Conservation (phyloP, 2,797 vertebrate species). For the Anas flavirostris region DNA sequence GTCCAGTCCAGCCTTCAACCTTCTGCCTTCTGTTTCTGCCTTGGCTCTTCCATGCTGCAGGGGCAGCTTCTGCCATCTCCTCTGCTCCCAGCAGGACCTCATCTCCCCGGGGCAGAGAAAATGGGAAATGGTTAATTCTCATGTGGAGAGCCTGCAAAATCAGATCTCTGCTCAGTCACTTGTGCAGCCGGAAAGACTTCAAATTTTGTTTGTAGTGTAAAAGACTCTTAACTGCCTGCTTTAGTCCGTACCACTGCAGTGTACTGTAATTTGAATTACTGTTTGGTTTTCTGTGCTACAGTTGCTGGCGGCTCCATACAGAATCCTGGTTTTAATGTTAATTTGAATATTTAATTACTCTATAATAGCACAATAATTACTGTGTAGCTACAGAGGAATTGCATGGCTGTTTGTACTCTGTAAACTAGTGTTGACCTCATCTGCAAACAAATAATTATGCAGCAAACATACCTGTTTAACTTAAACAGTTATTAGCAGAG, state of each 20-base stretch:
- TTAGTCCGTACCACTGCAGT: background rate
- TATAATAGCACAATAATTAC: conserved; percentile 71
- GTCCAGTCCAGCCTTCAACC: no score
- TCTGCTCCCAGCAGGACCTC: no score
- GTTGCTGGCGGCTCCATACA: conserved; percentile 40
- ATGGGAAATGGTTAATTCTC: background rate
- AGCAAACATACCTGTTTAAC: conserved; percentile 61
- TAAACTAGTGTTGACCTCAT: conserved; percentile 48
- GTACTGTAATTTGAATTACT: background rate
- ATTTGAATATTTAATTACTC: conserved; percentile 73
- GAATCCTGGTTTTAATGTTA: conserved; percentile 38
- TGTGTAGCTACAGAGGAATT: conserved; percentile 47
- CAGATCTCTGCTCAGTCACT: background rate
- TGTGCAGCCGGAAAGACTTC: background rate
- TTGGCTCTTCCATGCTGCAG: no score
- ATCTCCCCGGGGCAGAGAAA: no score
- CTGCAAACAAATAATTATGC: conserved; percentile 54
- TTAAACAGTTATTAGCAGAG: conserved; percentile 41
- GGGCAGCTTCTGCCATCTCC: no score
- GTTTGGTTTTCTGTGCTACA: background rate
- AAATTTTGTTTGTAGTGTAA: background rate
- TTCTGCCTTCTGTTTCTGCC: no score
- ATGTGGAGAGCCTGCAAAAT: background rate
- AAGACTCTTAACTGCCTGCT: background rate
- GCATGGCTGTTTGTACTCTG: background rate